Evolutionary conservation across 2,797 vertebrate genomes (phyloP).

Genomic region (Pseudochaenichthys georgianus): DNA sequence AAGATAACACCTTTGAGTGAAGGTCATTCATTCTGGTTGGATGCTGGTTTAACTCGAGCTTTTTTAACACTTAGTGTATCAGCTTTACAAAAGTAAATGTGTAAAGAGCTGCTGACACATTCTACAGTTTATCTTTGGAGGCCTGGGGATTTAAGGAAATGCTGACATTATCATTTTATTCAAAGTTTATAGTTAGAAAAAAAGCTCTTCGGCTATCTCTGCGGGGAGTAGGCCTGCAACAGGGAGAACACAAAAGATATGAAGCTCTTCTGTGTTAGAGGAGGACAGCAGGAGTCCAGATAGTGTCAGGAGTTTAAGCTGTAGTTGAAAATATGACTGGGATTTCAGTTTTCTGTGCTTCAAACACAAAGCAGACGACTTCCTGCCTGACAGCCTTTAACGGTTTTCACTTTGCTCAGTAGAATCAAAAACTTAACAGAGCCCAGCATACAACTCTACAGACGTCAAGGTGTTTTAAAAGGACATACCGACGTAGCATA

Average conservation of each 20-base stretch:
- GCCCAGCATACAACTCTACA: not conserved
- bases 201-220: too few species aligned
- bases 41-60: not conserved
- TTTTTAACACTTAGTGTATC: not conserved
- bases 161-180: not conserved
- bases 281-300: constrained; percentile 6
- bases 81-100: too few species aligned
- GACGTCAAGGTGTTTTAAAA: not conserved
- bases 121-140: too few species aligned
- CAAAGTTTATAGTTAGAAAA: too few species aligned
- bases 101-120: too few species aligned
- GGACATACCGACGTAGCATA: not conserved
- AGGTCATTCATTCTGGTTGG: not conserved
- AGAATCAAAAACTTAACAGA: not conserved
- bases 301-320: not conserved
- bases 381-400: not conserved
- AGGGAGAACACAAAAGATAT: not conserved
- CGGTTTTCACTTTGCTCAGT: not conserved
- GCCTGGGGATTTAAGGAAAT: not conserved
- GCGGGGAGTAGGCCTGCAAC: not conserved
- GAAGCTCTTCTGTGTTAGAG: not conserved
- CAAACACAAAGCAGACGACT: constrained; percentile 4
- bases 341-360: not conserved
- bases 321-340: not conserved
- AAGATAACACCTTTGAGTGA: not conserved